Evolutionary conservation across 2,888 invertebrate genomes (phyloP).

Genomic region (Cephus nigrinus): DNA sequence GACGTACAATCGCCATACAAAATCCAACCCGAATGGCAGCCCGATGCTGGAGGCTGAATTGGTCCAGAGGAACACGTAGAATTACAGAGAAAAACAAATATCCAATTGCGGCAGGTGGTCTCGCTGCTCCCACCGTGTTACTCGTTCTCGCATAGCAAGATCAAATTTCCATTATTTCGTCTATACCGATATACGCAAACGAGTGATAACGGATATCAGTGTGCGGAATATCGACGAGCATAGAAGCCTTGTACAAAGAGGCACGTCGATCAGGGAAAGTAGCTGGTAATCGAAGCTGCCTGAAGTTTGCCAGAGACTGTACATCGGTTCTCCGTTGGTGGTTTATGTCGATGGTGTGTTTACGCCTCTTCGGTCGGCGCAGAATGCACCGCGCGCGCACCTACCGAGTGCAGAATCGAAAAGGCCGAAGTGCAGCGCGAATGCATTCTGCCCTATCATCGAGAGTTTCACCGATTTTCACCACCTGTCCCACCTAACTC

Average conservation of each 20-base stretch:
- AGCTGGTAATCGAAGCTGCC: background rate
- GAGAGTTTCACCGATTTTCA: too few relatives aligned
- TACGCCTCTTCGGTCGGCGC: constrained; percentile 43
- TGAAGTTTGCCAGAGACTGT: constrained; percentile 29
- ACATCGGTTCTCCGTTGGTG: constrained; percentile 40
- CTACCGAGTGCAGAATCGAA: too few relatives aligned
- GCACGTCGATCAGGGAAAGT: background rate
- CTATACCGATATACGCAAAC: too few relatives aligned
- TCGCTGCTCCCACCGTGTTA: background rate
- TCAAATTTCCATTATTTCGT: too few relatives aligned
- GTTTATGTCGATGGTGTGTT: constrained; percentile 43
- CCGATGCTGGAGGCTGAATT: too few relatives aligned
- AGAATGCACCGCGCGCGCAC: constrained; percentile 32
- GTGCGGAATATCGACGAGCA: too few relatives aligned
- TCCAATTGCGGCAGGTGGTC: constrained; percentile 4
- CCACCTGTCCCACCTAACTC: too few relatives aligned
- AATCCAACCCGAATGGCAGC: constrained; percentile 22
- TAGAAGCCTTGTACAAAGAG: background rate
- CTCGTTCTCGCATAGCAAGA: too few relatives aligned
- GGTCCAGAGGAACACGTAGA: too few relatives aligned
- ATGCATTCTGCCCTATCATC: too few relatives aligned
- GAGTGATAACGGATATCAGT: too few relatives aligned
- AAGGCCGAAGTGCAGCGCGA: too few relatives aligned
- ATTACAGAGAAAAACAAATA: constrained; percentile 6
- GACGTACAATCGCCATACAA: constrained; percentile 37